phyloP scores from a whole-genome alignment of 2,797 vertebrate species.

The Mallotus villosus region DNA sequence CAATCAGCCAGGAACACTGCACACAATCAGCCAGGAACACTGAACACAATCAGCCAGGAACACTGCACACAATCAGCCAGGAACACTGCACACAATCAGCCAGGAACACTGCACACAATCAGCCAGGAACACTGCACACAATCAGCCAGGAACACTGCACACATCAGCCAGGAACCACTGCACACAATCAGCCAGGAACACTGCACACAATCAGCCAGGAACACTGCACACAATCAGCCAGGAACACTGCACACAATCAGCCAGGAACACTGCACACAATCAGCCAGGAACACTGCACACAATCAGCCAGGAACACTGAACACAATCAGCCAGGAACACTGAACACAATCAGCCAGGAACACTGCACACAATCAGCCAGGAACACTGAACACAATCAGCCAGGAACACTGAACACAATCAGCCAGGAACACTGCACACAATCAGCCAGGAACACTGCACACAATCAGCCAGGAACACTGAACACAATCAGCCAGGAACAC shows the following conservation, averaged over 20 bases:
- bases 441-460: constrained; percentile 60
- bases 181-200: constrained; percentile 59
- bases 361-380: constrained; percentile 58
- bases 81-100: no score
- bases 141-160: no score
- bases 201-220: no score
- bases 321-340: constrained; percentile 60
- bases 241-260: no score
- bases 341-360: constrained; percentile 60
- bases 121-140: constrained; percentile 59
- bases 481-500: constrained; percentile 60
- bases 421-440: no score
- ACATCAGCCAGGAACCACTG: constrained; percentile 60
- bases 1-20: constrained; percentile 60
- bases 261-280: constrained; percentile 61
- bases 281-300: constrained; percentile 58
- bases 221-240: constrained; percentile 60
- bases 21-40: constrained; percentile 58
- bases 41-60: no score
- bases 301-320: no score
- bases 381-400: no score
- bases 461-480: no score
- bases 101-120: constrained; percentile 61
- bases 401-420: constrained; percentile 61
- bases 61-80: constrained; percentile 58